Percentiles rank a stretch among this genome's conserved stretches.
These are phyloP conservation scores for Galago senegalensis DNA, from an alignment of 2,797 vertebrate species.

Conservation along the genomic window DNA sequence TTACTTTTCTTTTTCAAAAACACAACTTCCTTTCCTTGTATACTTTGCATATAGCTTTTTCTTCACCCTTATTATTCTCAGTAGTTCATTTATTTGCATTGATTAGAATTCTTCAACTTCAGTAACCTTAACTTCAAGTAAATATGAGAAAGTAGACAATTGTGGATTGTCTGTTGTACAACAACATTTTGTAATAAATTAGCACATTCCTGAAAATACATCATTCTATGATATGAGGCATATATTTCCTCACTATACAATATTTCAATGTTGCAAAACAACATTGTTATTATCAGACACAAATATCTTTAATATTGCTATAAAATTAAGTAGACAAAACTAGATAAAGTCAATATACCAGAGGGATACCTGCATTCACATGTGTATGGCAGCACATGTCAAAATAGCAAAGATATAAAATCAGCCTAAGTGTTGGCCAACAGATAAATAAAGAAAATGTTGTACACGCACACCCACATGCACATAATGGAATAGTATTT, in stretches of 20 bases:
- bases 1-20: neutral
- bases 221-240: neutral
- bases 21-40: neutral
- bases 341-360: neutral
- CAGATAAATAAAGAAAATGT: too few relatives aligned
- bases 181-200: neutral
- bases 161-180: neutral
- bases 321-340: constrained; percentile 1
- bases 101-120: neutral
- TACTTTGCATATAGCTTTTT: neutral
- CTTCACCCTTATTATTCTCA: constrained; percentile 2
- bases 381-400: too few relatives aligned
- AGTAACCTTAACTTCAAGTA: neutral
- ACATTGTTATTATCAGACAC: neutral
- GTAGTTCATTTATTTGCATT: neutral
- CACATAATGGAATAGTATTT: too few relatives aligned
- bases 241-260: neutral
- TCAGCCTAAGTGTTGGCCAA: too few relatives aligned
- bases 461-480: too few relatives aligned
- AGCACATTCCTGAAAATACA: neutral
- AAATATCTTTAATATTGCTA: neutral
- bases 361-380: too few relatives aligned
- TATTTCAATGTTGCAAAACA: neutral
- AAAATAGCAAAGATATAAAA: too few relatives aligned
- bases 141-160: neutral